Evolutionary conservation across 2,888 invertebrate species (phyloP).

Genomic region (Sussaba pulchella): DNA sequence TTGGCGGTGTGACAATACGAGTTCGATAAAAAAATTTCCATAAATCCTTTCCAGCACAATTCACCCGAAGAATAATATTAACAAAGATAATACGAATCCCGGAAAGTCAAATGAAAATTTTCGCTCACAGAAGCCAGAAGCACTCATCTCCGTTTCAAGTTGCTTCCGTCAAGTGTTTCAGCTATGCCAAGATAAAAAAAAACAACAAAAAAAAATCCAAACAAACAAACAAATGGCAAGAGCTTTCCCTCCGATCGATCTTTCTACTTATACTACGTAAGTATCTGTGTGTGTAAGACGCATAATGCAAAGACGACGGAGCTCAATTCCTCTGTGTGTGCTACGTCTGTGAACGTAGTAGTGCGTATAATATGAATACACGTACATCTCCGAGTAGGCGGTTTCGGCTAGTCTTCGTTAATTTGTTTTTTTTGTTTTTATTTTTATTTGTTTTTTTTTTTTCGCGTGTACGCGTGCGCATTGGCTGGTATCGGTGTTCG

Average conservation of each 20-base stretch:
- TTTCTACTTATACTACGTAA: neutral
- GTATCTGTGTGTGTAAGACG: conserved; percentile 14
- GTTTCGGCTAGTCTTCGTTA: conserved; percentile 55
- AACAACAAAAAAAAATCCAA: too few relatives aligned
- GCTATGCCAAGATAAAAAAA: too few relatives aligned
- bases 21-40: too few relatives aligned
- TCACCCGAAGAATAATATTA: too few relatives aligned
- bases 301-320: conserved; percentile 34
- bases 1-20: too few relatives aligned
- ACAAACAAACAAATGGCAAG: neutral
- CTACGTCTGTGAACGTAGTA: neutral
- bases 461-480: conserved; percentile 50
- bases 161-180: neutral
- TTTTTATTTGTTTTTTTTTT: too few relatives aligned
- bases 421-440: conserved; percentile 62
- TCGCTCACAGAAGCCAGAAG: neutral
- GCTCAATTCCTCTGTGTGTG: neutral
- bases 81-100: too few relatives aligned
- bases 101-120: too few relatives aligned
- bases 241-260: neutral
- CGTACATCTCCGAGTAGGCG: conserved; percentile 27
- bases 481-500: conserved; percentile 57
- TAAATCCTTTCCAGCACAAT: too few relatives aligned
- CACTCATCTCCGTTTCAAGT: neutral
- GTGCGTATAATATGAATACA: conserved; percentile 12